Evolutionary conservation across 2,113 vertebrate genomes (phyloP).

Genomic region (Marmota monax): DNA sequence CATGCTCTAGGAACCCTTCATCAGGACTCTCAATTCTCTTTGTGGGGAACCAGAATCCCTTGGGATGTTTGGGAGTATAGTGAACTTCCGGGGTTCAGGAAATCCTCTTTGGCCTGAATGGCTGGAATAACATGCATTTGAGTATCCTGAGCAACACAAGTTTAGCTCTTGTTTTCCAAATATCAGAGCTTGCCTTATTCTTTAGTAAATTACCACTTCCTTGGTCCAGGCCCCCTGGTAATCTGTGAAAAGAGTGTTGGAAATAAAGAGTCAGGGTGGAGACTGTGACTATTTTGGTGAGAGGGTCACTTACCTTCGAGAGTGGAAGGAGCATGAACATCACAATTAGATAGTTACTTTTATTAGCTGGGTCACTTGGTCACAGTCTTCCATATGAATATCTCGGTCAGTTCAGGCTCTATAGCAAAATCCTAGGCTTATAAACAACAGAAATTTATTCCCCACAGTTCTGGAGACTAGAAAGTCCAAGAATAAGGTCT

Average conservation of each 20-base stretch:
- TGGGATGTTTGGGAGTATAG: background rate
- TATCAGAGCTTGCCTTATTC: background rate
- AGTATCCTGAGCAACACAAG: background rate
- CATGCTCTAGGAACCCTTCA: background rate
- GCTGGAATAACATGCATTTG: background rate
- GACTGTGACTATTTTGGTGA: background rate
- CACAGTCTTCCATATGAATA: background rate
- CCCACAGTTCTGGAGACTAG: background rate
- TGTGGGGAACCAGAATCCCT: background rate
- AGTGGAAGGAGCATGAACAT: too few species aligned
- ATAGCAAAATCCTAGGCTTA: background rate
- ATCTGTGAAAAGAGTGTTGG: background rate
- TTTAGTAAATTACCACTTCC: background rate
- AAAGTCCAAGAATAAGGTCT: background rate
- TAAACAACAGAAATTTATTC: background rate
- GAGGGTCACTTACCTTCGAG: background rate
- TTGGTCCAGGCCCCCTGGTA: background rate
- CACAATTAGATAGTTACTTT: background rate
- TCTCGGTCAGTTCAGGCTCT: too few species aligned
- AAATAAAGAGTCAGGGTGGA: background rate
- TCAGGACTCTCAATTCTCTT: background rate
- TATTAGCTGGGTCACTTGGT: background rate
- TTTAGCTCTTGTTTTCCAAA: background rate
- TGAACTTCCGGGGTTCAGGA: background rate
- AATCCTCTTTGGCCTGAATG: background rate